Percentiles rank a stretch among this genome's conserved stretches.
These are phyloP conservation scores for Kryptolebias marmoratus DNA, from an alignment of 2,113 vertebrate genomes.

Conservation along the genomic window DNA sequence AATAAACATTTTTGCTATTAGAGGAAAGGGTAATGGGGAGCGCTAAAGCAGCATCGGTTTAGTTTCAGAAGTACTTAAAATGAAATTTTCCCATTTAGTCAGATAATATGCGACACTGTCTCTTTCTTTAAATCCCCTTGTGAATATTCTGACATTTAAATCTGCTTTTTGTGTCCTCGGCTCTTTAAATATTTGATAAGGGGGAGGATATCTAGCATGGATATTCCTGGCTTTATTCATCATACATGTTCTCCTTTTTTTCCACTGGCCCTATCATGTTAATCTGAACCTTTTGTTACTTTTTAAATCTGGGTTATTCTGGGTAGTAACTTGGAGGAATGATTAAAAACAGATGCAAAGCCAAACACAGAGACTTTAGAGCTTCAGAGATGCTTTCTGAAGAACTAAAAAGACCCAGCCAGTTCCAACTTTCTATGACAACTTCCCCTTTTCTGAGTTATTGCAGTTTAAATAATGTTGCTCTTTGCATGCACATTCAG, in stretches of 20 bases:
- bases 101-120: slow-evolving; percentile 57
- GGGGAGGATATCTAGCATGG: slow-evolving; percentile 54
- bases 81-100: slow-evolving; percentile 52
- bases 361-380: background rate
- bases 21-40: slow-evolving; percentile 45
- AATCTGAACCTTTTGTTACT: background rate
- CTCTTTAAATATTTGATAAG: slow-evolving; percentile 77
- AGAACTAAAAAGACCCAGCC: background rate
- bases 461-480: slow-evolving; percentile 9
- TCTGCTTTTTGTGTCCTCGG: slow-evolving; percentile 42
- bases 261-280: slow-evolving; percentile 9
- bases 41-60: slow-evolving; percentile 35
- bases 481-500: background rate
- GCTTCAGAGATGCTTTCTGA: background rate
- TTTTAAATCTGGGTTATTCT: background rate
- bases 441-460: background rate
- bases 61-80: slow-evolving; percentile 23
- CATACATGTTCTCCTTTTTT: slow-evolving; percentile 23
- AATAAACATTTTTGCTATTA: slow-evolving; percentile 13
- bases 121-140: slow-evolving; percentile 58
- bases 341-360: slow-evolving; percentile 1
- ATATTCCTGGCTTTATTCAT: slow-evolving; percentile 55
- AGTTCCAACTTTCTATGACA: background rate
- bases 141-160: slow-evolving; percentile 70
- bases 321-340: background rate